phyloP scores from a whole-genome alignment of 2,797 vertebrate species.

The Diglossa cyanea region DNA sequence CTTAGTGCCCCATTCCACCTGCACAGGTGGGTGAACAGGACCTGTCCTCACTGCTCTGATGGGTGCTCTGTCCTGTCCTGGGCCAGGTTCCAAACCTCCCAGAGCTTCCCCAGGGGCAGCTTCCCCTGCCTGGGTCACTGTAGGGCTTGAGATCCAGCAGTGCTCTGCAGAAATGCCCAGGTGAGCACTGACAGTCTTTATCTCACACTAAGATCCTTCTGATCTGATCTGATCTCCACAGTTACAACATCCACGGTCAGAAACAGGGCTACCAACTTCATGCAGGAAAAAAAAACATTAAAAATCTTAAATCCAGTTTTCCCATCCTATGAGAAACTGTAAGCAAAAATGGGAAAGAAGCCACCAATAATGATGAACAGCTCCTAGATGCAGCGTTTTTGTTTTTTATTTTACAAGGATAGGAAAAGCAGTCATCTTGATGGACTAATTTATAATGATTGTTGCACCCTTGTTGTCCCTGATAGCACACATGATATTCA shows the following conservation, averaged over 20 bases:
- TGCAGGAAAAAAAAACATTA: background rate
- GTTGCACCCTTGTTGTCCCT: background rate
- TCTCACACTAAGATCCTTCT: background rate
- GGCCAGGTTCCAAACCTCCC: background rate
- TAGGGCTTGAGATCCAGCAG: background rate
- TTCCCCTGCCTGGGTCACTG: fast-evolving
- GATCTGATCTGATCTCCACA: background rate
- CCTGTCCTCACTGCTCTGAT: background rate
- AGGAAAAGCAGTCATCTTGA: background rate
- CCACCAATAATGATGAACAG: background rate
- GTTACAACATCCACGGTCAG: background rate
- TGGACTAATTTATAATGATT: background rate
- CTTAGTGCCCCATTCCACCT: background rate
- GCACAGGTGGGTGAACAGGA: background rate
- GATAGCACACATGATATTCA: background rate
- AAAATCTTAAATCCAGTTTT: background rate
- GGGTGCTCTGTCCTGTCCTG: background rate
- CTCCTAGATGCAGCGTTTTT: background rate
- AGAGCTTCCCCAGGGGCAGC: background rate
- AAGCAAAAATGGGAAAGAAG: background rate
- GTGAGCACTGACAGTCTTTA: background rate
- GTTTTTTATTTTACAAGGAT: background rate
- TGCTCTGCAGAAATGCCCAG: background rate
- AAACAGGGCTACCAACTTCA: background rate
- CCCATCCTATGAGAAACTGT: background rate